Evolutionary conservation across 2,888 invertebrate species (phyloP), one percentile per base, ranked within the genome.

Genomic region (Branchipolynoe longqiensis): DNA sequence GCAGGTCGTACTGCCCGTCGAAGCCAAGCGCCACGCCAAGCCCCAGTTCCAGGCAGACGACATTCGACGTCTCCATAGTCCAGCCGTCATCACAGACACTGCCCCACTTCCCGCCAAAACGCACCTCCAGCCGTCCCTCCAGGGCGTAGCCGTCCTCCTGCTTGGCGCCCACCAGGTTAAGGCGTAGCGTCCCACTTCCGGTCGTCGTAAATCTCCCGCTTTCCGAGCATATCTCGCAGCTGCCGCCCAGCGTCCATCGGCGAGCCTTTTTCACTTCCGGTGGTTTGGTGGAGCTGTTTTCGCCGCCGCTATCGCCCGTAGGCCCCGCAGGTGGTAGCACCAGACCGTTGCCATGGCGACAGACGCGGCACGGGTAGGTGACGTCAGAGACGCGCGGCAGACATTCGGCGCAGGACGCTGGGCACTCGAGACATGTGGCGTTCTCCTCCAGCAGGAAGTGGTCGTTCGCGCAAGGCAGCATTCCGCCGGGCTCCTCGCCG

Each of bases 41-140:
- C 54, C 87, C 87, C 48, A 87, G 81, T 81, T 86, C 82, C 28
- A 78, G 25, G 69, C 87, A 87, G 22, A 85, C 86, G 25, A 87
- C 86, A 28, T 86, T 40, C 4, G 86, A 85, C 28, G 84, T 85
- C 12, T 38, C 64, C 48, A 73, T 33, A 2, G 73, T 83, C 86
- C 85, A 86, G 2, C 58, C 74, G 62, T 86, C 86, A 41, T 86
- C 86, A 85, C 86, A 86, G 22, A 86, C 85, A 18, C 62, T 28
- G 14, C 86, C 82, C 83, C 85, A 86, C 18, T 12, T 2, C 4
- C 41, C 78, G 12, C 41, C 78, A 2, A 6, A 22, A 4, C 31
- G 48, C n/a, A 78, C 78, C 78, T 78, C 78, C 48, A 78, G 48
- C 22, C 78, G 78, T 48, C 78, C 78, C 48, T 78, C 78, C 78